A percentile compares a stretch with the other conserved stretches of the same genome.
Conservation (phyloP, 2,113 vertebrate genomes). For the Nymphicus hollandicus region DNA sequence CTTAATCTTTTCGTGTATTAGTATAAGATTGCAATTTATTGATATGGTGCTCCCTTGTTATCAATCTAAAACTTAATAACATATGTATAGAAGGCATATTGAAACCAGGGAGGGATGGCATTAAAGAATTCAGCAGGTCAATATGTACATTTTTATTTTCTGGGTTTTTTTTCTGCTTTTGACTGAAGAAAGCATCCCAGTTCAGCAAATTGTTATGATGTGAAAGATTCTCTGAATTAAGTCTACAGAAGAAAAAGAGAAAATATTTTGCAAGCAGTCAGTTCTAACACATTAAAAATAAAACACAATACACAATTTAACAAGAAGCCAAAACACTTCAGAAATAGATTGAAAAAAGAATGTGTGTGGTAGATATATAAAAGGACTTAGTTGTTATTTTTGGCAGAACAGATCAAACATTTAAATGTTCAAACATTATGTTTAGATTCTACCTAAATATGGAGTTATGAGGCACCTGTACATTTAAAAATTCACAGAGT, state of each 20-base stretch:
- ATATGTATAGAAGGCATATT: not conserved
- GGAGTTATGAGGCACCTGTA: not conserved
- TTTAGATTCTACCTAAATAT: not conserved
- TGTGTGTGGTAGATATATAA: not conserved
- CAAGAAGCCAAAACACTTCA: not conserved
- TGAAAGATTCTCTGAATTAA: not conserved
- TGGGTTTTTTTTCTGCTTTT: not conserved
- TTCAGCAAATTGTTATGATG: not conserved
- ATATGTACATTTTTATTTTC: not conserved
- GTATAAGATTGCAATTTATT: not conserved
- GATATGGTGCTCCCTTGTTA: not conserved
- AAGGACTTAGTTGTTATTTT: not conserved
- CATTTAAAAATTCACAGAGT: not conserved
- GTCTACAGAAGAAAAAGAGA: not conserved
- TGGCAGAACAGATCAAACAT: not conserved
- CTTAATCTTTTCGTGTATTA: not conserved
- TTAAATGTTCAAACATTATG: not conserved
- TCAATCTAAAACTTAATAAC: not conserved
- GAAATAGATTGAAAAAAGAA: not conserved
- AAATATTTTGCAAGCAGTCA: not conserved
- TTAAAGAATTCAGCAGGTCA: not conserved
- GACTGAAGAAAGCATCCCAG: not conserved
- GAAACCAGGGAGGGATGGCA: not conserved
- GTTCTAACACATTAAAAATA: not conserved
- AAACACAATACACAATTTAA: not conserved